Evolutionary conservation across 2,797 vertebrate genomes (phyloP).

Genomic region (Buphagus erythrorhynchus): DNA sequence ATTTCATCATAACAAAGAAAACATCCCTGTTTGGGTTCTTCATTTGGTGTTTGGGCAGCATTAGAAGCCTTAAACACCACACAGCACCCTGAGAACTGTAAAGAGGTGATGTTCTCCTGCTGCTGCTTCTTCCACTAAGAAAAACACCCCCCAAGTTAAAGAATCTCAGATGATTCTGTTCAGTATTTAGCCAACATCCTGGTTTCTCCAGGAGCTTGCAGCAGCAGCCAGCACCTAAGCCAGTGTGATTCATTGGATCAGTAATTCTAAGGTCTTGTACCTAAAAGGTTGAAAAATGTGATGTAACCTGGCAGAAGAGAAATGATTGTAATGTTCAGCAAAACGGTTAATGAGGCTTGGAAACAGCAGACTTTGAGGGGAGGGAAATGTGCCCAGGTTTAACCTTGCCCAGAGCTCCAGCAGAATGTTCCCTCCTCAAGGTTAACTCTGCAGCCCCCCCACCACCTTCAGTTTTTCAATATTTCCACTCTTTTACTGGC

Average conservation of each 20-base stretch:
- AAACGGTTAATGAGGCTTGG: conserved; percentile 64
- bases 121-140: background rate
- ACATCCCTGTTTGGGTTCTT: fast-evolving
- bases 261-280: conserved; percentile 66
- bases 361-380: background rate
- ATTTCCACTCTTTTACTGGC: background rate
- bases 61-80: background rate
- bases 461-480: background rate
- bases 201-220: background rate
- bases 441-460: background rate
- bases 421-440: background rate
- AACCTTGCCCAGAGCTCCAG: background rate
- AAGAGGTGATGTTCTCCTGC: fast-evolving
- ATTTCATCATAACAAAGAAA: background rate
- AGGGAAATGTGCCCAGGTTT: background rate
- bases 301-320: conserved; percentile 55
- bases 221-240: conserved; percentile 35
- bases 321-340: conserved; percentile 65
- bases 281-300: conserved; percentile 68
- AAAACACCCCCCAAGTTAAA: background rate
- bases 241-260: conserved; percentile 70
- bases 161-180: background rate
- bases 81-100: background rate
- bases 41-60: background rate
- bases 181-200: background rate